These are phyloP conservation scores for Hystrix brachyura DNA, from an alignment of 2,113 vertebrate species.

Conservation along the genomic window DNA sequence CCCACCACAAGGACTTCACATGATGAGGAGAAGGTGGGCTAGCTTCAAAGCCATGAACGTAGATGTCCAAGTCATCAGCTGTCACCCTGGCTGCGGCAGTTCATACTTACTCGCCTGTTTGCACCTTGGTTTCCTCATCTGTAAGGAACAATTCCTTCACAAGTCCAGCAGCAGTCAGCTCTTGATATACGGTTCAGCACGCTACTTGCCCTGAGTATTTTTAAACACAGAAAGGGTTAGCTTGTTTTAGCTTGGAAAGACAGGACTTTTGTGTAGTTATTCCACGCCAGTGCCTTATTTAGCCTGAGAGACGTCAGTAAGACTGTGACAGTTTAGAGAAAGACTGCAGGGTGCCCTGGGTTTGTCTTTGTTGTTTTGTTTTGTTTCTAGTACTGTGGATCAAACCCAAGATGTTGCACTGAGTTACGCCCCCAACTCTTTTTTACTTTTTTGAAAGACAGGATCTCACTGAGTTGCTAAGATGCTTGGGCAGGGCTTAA, in stretches of 20 bases:
- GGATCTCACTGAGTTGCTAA: not conserved
- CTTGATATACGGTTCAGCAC: conserved; percentile 2
- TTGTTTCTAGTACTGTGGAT: not conserved
- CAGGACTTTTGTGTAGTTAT: not conserved
- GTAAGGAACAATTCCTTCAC: not conserved
- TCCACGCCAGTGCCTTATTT: not conserved
- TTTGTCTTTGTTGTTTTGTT: not conserved
- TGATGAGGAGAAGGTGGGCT: not conserved
- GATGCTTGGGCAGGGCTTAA: not conserved
- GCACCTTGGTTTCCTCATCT: not conserved
- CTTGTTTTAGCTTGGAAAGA: conserved; percentile 36
- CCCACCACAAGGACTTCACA: not conserved
- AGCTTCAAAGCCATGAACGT: not conserved
- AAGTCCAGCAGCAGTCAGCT: not conserved
- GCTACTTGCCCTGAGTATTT: conserved; percentile 18
- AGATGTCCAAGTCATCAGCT: not conserved
- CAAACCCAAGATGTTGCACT: not conserved
- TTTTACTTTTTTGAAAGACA: not conserved
- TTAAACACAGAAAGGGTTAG: conserved; percentile 2
- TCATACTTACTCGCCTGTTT: not conserved
- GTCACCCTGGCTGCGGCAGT: not conserved
- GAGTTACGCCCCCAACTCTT: not conserved
- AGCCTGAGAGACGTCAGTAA: not conserved
- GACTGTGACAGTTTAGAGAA: not conserved
- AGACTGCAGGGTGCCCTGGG: not conserved